Conservation (phyloP, 1,140 invertebrate genomes). For the Tetramorium parvispinum region DNA sequence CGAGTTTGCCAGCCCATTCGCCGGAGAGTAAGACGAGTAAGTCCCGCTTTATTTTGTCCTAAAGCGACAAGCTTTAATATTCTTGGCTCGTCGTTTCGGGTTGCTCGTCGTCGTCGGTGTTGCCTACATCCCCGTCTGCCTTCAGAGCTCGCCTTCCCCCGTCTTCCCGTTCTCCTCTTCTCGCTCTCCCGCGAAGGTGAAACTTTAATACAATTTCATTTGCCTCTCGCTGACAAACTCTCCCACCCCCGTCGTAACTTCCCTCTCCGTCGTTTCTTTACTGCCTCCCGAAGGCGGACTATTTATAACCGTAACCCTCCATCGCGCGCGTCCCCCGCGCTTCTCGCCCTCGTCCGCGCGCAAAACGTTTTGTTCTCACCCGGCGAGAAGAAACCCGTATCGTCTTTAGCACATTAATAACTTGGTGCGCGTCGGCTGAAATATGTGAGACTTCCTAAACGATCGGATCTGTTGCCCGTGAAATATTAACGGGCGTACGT, state of each 20-base stretch:
- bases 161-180: not conserved
- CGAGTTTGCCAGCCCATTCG: not conserved
- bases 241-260: conserved; percentile 67
- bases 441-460: conserved; percentile 62
- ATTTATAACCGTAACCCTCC: conserved; percentile 77
- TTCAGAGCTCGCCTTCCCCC: not conserved
- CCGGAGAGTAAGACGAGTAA: conserved; percentile 57
- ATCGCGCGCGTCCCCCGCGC: conserved; percentile 10
- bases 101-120: conserved; percentile 59
- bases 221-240: conserved; percentile 77
- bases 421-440: conserved; percentile 48
- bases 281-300: conserved; percentile 75
- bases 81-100: conserved; percentile 64
- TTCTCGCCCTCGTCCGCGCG: conserved; percentile 5
- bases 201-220: conserved; percentile 80
- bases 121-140: conserved; percentile 34
- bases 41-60: conserved; percentile 73
- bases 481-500: conserved; percentile 37
- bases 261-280: conserved; percentile 71
- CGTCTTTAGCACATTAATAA: conserved; percentile 65
- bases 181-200: conserved; percentile 65
- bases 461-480: conserved; percentile 40
- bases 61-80: conserved; percentile 78
- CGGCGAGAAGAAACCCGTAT: conserved; percentile 59
- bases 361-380: conserved; percentile 71